phyloP scores from a whole-genome alignment of 1,140 invertebrate genomes.

The Heterodera carotae region DNA sequence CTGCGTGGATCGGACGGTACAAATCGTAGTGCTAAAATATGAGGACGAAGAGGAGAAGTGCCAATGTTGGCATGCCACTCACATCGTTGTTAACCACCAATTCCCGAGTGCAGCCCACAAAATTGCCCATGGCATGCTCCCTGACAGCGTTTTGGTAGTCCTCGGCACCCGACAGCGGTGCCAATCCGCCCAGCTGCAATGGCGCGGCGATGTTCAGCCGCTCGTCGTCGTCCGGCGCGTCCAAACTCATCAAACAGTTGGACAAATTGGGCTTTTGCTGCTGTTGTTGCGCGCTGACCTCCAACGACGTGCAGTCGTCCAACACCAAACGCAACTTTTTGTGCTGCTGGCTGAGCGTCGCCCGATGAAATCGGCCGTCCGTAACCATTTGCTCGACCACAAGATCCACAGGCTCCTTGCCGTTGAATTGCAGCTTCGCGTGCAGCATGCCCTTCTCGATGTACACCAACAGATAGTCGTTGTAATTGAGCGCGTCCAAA shows the following conservation, averaged over 20 bases:
- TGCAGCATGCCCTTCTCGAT: slow-evolving; percentile 39
- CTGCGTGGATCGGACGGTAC: slow-evolving; percentile 41
- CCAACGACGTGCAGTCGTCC: slow-evolving; percentile 52
- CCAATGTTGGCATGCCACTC: slow-evolving; percentile 22
- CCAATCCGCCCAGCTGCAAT: slow-evolving; percentile 59
- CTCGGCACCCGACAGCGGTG: slow-evolving; percentile 25
- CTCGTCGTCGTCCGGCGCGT: slow-evolving; percentile 61
- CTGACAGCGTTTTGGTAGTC: slow-evolving; percentile 44
- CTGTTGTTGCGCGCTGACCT: not conserved
- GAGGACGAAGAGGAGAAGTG: not conserved
- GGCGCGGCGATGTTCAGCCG: slow-evolving; percentile 61
- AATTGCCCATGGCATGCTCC: slow-evolving; percentile 31
- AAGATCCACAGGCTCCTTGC: slow-evolving; percentile 32
- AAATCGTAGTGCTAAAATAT: slow-evolving; percentile 61
- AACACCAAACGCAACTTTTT: slow-evolving; percentile 53
- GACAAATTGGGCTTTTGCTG: slow-evolving; percentile 12
- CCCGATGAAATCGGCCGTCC: slow-evolving; percentile 60
- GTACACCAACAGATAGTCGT: slow-evolving; percentile 44
- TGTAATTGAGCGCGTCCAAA: slow-evolving; percentile 49
- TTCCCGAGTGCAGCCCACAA: slow-evolving; percentile 62
- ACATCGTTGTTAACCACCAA: slow-evolving; percentile 57
- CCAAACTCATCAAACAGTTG: slow-evolving; percentile 28
- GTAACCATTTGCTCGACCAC: slow-evolving; percentile 40
- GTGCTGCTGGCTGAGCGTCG: slow-evolving; percentile 56
- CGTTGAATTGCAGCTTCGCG: slow-evolving; percentile 40